These are phyloP conservation scores for Bombylius major DNA, from an alignment of 2,888 invertebrate species.

Conservation along the genomic window DNA sequence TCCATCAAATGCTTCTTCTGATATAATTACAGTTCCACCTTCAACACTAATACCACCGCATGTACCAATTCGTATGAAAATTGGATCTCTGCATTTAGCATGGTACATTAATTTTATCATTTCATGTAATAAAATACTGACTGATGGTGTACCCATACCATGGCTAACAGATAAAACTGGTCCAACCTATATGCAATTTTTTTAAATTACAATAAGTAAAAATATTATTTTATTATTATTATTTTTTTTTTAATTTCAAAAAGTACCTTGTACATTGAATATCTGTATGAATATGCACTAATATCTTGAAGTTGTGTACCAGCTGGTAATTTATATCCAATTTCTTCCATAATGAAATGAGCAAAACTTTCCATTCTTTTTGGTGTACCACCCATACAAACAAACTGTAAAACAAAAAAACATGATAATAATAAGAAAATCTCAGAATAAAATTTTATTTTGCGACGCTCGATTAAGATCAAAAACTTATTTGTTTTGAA, in stretches of 20 bases:
- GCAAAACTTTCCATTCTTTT: constrained; percentile 91
- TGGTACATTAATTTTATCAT: constrained; percentile 91
- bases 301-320: constrained; percentile 81
- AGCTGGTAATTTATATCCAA: constrained; percentile 77
- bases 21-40: constrained; percentile 86
- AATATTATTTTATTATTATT: not conserved
- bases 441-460: not conserved
- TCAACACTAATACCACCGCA: constrained; percentile 89
- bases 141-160: constrained; percentile 96
- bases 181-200: constrained; percentile 23
- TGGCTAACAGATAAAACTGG: constrained; percentile 46
- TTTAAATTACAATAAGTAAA: not conserved
- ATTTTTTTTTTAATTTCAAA: not conserved
- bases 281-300: constrained; percentile 82
- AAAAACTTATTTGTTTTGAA: too few relatives aligned
- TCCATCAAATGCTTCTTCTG: constrained; percentile 85
- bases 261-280: constrained; percentile 85
- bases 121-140: constrained; percentile 91
- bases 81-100: constrained; percentile 73
- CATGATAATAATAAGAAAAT: constrained; percentile 1
- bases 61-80: constrained; percentile 88
- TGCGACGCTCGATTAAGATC: too few relatives aligned
- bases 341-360: constrained; percentile 77
- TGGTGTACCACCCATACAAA: constrained; percentile 93
- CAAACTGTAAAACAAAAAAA: constrained; percentile 53